These are phyloP conservation scores for Prenolepis imparis DNA, from an alignment of 2,888 invertebrate species.

Conservation along the genomic window DNA sequence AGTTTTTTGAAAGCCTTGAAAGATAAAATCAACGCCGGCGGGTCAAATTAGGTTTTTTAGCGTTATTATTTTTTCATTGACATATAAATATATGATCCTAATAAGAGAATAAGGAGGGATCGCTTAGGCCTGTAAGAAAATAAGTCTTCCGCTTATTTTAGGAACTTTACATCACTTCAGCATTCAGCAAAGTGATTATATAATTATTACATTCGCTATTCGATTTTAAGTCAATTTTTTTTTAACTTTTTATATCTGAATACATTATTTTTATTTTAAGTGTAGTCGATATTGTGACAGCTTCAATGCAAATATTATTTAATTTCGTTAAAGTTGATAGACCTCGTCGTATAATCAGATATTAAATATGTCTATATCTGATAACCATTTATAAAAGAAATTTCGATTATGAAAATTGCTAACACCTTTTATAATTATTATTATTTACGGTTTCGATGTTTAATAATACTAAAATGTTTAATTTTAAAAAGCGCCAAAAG, in stretches of 20 bases:
- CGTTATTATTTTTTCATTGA: background rate
- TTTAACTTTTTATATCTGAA: background rate
- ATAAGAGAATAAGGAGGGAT: background rate
- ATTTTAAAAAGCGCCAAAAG: background rate
- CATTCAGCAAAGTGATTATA: background rate
- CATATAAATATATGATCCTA: background rate
- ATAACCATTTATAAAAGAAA: background rate
- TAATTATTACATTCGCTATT: background rate
- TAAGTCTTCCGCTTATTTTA: background rate
- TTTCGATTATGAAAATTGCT: background rate
- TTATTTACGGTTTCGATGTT: too few relatives aligned
- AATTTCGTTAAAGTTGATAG: background rate
- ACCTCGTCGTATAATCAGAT: background rate
- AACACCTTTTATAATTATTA: too few relatives aligned
- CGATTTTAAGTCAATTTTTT: background rate
- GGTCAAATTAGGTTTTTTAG: background rate
- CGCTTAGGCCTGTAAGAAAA: background rate
- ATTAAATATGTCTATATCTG: background rate
- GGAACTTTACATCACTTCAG: background rate
- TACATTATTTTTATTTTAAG: too few relatives aligned
- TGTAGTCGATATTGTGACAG: background rate
- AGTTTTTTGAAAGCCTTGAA: background rate
- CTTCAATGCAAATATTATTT: background rate
- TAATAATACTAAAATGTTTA: background rate
- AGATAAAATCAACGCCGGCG: background rate